These are phyloP conservation scores for Caenorhabditis sp. DNA, from an alignment of 2,888 invertebrate species.

Conservation along the genomic window DNA sequence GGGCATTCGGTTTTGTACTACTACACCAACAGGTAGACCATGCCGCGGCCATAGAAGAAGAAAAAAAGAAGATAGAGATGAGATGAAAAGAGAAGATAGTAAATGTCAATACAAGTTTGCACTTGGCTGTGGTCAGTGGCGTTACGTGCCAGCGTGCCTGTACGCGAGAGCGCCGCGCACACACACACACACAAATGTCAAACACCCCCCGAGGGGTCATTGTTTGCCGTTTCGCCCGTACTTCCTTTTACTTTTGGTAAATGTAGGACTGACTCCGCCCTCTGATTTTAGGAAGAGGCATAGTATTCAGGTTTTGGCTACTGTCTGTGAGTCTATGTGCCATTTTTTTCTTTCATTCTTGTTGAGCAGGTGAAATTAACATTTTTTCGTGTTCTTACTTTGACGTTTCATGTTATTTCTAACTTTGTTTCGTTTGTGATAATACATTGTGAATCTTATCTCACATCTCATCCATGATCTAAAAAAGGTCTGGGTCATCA, in stretches of 20 bases:
- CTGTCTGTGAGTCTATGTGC: background rate
- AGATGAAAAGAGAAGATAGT: background rate
- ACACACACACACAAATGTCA: slow-evolving; percentile 22
- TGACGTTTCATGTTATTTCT: background rate
- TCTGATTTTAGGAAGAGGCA: slow-evolving; percentile 17
- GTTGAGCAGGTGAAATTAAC: background rate
- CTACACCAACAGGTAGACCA: background rate
- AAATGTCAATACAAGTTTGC: slow-evolving; percentile 37
- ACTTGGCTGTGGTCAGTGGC: slow-evolving; percentile 43
- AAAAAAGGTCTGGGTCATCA: too few species aligned
- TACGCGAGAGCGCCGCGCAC: slow-evolving; percentile 30
- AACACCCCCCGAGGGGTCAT: slow-evolving; percentile 46
- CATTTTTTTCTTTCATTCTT: background rate
- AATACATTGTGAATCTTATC: too few species aligned
- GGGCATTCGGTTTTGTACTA: background rate
- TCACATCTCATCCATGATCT: too few species aligned
- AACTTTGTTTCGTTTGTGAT: too few species aligned
- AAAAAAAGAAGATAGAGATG: background rate
- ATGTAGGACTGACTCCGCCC: slow-evolving; percentile 29
- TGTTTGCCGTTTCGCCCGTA: slow-evolving; percentile 43
- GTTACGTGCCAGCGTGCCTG: slow-evolving; percentile 35
- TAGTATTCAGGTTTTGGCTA: slow-evolving; percentile 10
- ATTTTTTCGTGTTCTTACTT: background rate
- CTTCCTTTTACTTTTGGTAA: slow-evolving; percentile 36
- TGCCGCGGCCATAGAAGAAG: background rate